Evolutionary conservation across 1,140 invertebrate genomes (phyloP), one percentile per base, ranked within the genome.

Genomic region (Physella acuta): DNA sequence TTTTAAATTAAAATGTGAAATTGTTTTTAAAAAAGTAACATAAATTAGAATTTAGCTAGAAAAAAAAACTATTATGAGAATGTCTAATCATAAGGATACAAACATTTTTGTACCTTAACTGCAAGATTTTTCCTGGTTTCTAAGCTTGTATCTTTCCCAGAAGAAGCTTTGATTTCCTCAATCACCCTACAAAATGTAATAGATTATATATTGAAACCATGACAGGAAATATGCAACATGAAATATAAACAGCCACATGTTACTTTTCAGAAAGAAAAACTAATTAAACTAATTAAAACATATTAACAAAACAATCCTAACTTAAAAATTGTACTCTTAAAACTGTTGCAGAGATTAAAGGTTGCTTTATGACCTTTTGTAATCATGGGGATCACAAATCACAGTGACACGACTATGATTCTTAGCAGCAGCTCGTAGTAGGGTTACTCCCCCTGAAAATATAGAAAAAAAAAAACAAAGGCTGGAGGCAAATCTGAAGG

Each of bases 371-470:
- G n/a, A 85, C 85, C 72, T 89, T 3, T 88, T 86, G 83, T 99
- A 99, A 88, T 99, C 97, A 28, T 76, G 82, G 0, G 95, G 94
- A 86, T 99, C 96, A 86, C 94, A 97, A 55, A 99, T 83, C 56
- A 99, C 92, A 0, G 95, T 95, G 0, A 99, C 97, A 78, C 96
- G 89, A n/a, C 90, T 88, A 84, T 98, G 94, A 87, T 99, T 99
- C 86, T 99, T 99, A 20, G 96, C 97, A 24, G 95, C 97, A 11
- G 97, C 96, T 80, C 97, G 85, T 0, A 99, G 85, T 5, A 99
- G 83, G 0, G 97, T 97, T 0, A 99, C 96, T 52, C 97, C 97
- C 68, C 95, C 94, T 88, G 71, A 20, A 78, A 61, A 17, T 62
- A 61, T 65, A 49, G 59, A 34, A 66, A 52, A n/a, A 14, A 55